Base-by-base conservation (phyloP, 1,140 invertebrate species). In the Drosophila nigromelanica region DNA sequence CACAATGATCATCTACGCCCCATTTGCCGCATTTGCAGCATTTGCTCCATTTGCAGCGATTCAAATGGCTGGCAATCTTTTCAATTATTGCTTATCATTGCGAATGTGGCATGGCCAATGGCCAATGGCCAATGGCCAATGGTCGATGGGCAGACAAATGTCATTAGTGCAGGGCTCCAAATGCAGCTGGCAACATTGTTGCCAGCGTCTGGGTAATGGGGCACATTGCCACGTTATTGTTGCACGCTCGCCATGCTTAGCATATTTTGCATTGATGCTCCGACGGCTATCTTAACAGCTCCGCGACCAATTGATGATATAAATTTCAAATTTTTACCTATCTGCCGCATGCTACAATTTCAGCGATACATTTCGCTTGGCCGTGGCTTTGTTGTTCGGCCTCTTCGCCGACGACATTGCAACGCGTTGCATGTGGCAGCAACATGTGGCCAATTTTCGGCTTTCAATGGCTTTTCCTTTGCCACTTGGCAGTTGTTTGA, bases 51-150 rank as follows among this genome's bases (percentile, higher is more conserved):
- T 72, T 66, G 71, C 48, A 5, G 62, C 82, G 66, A 86, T 87
- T 89, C 83, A 82, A 86, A 89, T 86, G 79, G 60, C 75, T 67
- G 45, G 64, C 82, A 86, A 86, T 86, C 83, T 86, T 83, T 82
- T 86, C 83, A 86, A 86, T 86, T 86, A 86, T 83, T 86, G 86
- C 82, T 86, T 86, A 86, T 86, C 83, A 86, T 81, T 81, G 59
- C 74, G 45, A 73, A 63, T 72, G 69, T 73, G 61, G 40, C 68
- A 42, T 71, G 58, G 27, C 42, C 63, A 50, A 18, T 59, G 55
- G 64, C 18, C 40, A 27, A 27, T 27, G 5, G 5, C 43, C 63
- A 40, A 18, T 59, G 56, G 56, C n/a, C 42, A 11, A 52, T 52
- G 30, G 54, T 47, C 62, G 67, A 55, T 63, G 67, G 59, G 59